Conservation (phyloP, 2,797 vertebrate genomes). For the Lagodon rhomboides region DNA sequence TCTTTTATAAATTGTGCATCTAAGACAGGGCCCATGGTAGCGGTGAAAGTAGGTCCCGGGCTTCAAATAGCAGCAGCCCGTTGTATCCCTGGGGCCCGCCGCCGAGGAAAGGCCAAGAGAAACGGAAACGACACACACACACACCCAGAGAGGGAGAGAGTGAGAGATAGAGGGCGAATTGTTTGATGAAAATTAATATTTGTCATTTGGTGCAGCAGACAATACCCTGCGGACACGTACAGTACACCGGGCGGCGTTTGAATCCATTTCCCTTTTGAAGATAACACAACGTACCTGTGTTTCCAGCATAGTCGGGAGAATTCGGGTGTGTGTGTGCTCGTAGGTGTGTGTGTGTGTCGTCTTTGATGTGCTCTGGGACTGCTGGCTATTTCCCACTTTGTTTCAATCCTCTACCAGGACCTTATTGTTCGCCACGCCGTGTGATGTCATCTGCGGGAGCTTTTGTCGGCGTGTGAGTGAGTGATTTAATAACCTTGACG, state of each 20-base stretch:
- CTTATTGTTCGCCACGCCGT: constrained; percentile 21
- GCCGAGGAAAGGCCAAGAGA: constrained; percentile 71
- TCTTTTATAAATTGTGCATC: constrained; percentile 80
- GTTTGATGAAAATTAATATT: constrained; percentile 80
- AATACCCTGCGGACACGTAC: constrained; percentile 66
- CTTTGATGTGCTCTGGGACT: constrained; percentile 61
- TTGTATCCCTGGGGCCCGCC: constrained; percentile 73
- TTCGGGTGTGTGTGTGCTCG: constrained; percentile 13
- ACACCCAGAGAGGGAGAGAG: constrained; percentile 39
- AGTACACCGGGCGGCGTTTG: constrained; percentile 72
- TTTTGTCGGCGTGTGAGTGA: not conserved
- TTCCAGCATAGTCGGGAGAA: constrained; percentile 30
- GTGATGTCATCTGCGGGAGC: constrained; percentile 7
- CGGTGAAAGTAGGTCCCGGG: constrained; percentile 78
- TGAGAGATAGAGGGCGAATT: constrained; percentile 49
- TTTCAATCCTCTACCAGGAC: constrained; percentile 39
- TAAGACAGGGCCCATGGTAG: constrained; percentile 73
- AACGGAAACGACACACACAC: constrained; percentile 59
- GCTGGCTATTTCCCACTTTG: constrained; percentile 50
- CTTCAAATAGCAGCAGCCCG: constrained; percentile 82
- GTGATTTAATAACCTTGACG: constrained; percentile 48
- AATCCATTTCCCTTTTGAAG: constrained; percentile 80
- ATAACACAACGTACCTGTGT: constrained; percentile 52
- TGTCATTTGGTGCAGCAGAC: constrained; percentile 72
- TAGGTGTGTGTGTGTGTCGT: constrained; percentile 11